Base-by-base conservation (phyloP, 2,888 invertebrate genomes). In the Drosophila leonis region DNA sequence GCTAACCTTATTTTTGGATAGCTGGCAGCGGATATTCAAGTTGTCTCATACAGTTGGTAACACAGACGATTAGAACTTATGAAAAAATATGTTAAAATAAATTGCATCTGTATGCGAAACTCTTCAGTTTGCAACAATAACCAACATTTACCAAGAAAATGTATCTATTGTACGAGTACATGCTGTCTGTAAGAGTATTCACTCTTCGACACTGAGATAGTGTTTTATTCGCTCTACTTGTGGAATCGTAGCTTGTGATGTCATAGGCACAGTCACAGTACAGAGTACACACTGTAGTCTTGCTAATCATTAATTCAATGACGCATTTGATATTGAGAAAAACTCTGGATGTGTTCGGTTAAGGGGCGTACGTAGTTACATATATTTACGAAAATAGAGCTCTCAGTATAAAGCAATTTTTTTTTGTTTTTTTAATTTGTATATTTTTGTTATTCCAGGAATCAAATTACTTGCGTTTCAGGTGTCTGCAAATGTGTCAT, bases 201-300 rank as follows among this genome's bases (percentile, higher is more conserved):
- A 4, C 31, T 31, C 31, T 49, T 49, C 20, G 42, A 10, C 13
- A 12, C 12, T 12, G 6, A 1, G 3, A 5, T 2, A 10, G 2
- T 7, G 6, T 29, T 31, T 10, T 3, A 18, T 18, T n/a, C 31
- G 7, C 2, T 48, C n/a, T n/a, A 18, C 3, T n/a, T 18, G 3
- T 18, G 12, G 6, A 18, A 7, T 6, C n/a, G n/a, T n/a, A n/a
- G n/a, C n/a, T 48, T 29, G 48, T 71, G 74, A 74, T 44, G 78
- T 77, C 78, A 77, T 41, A n/a, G 24, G 37, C 35, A n/a, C 7
- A 13, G 8, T 18, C 41, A 10, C 12, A 10, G 18, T 20, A 3
- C 24, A 15, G 0, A 24, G 44, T 44, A 8, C 24, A 24, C 8
- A 8, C n/a, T n/a, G 15, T 33, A 4, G 33, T 56, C 10, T 33